phyloP scores from a whole-genome alignment of 1,140 invertebrate genomes.

The Polypedilum pembai region DNA sequence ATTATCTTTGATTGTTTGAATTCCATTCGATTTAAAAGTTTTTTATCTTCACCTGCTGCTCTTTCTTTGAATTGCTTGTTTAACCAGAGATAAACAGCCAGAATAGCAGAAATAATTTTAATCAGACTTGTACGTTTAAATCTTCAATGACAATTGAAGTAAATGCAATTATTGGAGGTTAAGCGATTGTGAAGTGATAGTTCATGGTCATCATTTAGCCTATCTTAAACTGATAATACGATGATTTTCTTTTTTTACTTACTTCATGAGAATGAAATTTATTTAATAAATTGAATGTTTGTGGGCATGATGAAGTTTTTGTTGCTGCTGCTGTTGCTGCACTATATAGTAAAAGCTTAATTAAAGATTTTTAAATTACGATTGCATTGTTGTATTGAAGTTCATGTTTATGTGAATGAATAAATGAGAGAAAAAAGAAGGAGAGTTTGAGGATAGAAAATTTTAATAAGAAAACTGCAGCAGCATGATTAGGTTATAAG shows the following conservation, averaged over 20 bases:
- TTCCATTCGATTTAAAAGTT: background rate
- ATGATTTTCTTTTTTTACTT: too few relatives aligned
- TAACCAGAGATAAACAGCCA: background rate
- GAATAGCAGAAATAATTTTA: background rate
- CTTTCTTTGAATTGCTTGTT: background rate
- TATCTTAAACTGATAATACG: too few relatives aligned
- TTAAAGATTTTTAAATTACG: slow-evolving; percentile 18
- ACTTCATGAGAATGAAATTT: too few relatives aligned
- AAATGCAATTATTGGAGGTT: background rate
- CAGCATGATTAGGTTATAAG: too few relatives aligned
- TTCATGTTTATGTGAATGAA: background rate
- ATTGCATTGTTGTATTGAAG: background rate
- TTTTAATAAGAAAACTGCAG: too few relatives aligned
- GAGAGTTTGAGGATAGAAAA: background rate
- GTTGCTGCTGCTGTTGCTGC: background rate
- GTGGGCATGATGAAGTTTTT: too few relatives aligned
- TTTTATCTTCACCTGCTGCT: slow-evolving; percentile 2
- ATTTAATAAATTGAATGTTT: too few relatives aligned
- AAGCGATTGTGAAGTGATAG: background rate
- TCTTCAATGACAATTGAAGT: background rate
- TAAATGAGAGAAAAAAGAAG: too few relatives aligned
- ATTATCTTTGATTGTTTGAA: background rate
- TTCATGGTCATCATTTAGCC: background rate
- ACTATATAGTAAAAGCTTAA: slow-evolving; percentile 7
- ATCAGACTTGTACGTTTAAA: background rate